Evolutionary conservation across 2,888 invertebrate genomes (phyloP).

Genomic region (Eurois occulta): DNA sequence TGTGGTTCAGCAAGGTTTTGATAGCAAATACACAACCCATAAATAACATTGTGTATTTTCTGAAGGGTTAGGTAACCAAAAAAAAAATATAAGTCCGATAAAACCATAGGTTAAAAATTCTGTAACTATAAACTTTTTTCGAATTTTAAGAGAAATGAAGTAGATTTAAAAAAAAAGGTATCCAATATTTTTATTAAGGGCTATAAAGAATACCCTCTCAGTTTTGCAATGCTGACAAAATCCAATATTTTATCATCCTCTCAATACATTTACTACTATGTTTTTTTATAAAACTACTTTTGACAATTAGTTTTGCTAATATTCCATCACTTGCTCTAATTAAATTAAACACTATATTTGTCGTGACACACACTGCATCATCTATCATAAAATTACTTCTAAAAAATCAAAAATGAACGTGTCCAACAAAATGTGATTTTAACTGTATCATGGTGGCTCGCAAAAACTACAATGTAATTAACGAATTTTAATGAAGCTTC

Average conservation of each 20-base stretch:
- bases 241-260: no score
- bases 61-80: neutral
- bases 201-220: no score
- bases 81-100: neutral
- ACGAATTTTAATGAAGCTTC: neutral
- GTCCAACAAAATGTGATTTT: neutral
- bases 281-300: no score
- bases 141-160: no score
- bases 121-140: neutral
- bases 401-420: neutral
- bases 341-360: no score
- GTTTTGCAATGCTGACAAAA: no score
- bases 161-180: no score
- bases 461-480: slow-evolving; percentile 10
- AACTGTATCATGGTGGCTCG: neutral
- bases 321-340: no score
- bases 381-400: neutral
- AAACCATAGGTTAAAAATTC: no score
- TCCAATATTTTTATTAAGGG: no score
- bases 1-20: neutral
- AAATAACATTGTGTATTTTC: neutral
- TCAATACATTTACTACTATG: no score
- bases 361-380: neutral
- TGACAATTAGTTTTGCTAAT: no score
- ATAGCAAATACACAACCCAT: neutral